A percentile compares a stretch with the other conserved stretches of the same genome.
Conservation (phyloP, 35 echinoderm and acorn worm genomes). For the Apostichopus parvimensis region DNA sequence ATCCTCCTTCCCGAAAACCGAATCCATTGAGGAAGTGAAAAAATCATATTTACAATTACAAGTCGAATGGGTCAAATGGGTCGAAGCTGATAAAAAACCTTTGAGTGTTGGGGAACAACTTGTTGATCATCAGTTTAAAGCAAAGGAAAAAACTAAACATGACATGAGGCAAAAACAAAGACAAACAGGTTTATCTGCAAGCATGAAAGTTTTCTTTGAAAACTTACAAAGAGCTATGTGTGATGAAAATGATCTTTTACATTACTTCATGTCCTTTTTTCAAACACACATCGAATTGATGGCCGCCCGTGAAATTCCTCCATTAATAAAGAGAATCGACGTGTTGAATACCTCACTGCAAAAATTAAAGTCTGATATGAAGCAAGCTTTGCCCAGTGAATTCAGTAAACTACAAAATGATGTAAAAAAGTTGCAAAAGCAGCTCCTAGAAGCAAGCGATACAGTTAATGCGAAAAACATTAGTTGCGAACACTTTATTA, state of each 20-base stretch:
- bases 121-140: not conserved
- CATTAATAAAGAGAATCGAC: too few relatives aligned
- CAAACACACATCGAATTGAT: not conserved
- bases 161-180: too few relatives aligned
- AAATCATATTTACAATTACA: not conserved
- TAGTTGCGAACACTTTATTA: too few relatives aligned
- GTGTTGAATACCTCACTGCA: too few relatives aligned
- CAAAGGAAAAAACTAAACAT: not conserved
- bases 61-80: not conserved
- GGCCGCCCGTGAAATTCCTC: too few relatives aligned
- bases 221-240: not conserved
- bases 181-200: not conserved
- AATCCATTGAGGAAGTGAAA: not conserved
- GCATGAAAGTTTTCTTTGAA: not conserved
- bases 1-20: not conserved
- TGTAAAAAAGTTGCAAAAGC: too few relatives aligned
- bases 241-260: not conserved
- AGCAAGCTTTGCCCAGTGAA: too few relatives aligned
- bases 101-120: too few relatives aligned
- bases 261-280: constrained; percentile 1
- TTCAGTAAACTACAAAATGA: too few relatives aligned
- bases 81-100: not conserved
- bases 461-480: too few relatives aligned
- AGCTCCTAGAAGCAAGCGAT: too few relatives aligned
- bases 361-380: too few relatives aligned